A percentile compares a stretch with the other conserved stretches of the same genome.
phyloP scores from a whole-genome alignment of 2,797 vertebrate species.

The Rachycentron canadum region DNA sequence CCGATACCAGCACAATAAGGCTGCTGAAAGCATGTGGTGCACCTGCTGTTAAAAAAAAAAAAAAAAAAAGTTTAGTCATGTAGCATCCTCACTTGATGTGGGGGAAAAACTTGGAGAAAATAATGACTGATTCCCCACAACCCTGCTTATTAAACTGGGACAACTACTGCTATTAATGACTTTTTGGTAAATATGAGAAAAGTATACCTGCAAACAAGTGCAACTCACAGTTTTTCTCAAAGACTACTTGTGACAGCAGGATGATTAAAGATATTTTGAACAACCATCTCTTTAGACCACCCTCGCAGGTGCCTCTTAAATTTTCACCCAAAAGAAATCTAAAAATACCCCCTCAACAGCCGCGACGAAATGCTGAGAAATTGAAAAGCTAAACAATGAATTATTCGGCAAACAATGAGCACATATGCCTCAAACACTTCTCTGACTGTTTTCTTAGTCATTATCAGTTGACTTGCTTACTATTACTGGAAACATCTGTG shows the following conservation, averaged over 20 bases:
- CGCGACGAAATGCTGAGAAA: constrained; percentile 31
- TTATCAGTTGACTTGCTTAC: constrained; percentile 46
- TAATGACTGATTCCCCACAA: constrained; percentile 29
- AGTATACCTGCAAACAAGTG: constrained; percentile 50
- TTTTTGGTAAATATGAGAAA: constrained; percentile 37
- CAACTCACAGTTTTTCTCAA: constrained; percentile 38
- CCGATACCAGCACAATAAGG: constrained; percentile 8
- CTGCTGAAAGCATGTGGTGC: not conserved
- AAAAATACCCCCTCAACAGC: constrained; percentile 58
- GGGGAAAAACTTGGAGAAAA: constrained; percentile 12
- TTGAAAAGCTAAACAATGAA: constrained; percentile 47
- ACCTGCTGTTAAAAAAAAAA: constrained; percentile 22
- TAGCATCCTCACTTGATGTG: constrained; percentile 15
- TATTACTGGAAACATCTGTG: constrained; percentile 59
- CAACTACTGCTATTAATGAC: constrained; percentile 40
- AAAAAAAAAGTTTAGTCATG: constrained; percentile 16
- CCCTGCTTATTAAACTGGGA: constrained; percentile 48
- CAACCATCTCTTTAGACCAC: constrained; percentile 45
- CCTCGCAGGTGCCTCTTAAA: constrained; percentile 27
- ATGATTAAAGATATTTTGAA: constrained; percentile 67
- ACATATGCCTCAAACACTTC: constrained; percentile 20
- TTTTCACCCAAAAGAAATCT: constrained; percentile 48
- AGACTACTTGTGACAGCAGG: constrained; percentile 52
- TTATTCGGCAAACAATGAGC: constrained; percentile 54
- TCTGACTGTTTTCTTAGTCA: constrained; percentile 38